Conservation (phyloP, 2,888 invertebrate species). For the Aporophyla lueneburgensis region DNA sequence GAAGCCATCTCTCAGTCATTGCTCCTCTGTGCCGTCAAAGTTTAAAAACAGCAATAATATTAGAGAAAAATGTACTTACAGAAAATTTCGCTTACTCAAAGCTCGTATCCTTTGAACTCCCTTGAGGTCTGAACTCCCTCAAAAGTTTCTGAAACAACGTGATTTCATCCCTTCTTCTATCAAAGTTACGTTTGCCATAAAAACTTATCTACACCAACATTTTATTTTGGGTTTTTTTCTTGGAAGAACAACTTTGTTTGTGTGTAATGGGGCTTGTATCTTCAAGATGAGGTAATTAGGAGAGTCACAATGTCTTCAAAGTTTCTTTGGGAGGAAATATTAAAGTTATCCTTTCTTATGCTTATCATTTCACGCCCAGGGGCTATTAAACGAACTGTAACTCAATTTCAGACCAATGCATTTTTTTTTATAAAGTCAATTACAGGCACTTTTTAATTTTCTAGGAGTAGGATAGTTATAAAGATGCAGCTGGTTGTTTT, state of each 20-base stretch:
- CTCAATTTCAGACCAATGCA: too few species aligned
- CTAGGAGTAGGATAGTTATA: too few species aligned
- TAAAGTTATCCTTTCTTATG: not conserved
- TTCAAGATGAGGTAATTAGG: conserved; percentile 70
- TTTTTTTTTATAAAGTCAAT: too few species aligned
- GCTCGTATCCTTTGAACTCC: conserved; percentile 41
- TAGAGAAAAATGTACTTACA: not conserved
- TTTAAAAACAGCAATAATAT: not conserved
- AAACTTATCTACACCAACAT: conserved; percentile 56
- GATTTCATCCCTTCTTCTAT: conserved; percentile 36
- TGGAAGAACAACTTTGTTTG: conserved; percentile 55
- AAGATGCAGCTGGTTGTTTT: too few species aligned
- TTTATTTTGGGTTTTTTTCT: conserved; percentile 59
- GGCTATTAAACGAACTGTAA: too few species aligned
- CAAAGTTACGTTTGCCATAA: conserved; percentile 33
- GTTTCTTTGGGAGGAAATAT: conserved; percentile 4
- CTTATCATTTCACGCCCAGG: not conserved
- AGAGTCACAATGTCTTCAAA: conserved; percentile 31
- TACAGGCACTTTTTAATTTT: too few species aligned
- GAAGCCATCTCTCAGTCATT: not conserved
- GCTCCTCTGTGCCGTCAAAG: too few species aligned
- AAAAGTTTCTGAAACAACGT: conserved; percentile 50
- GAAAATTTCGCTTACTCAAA: conserved; percentile 23
- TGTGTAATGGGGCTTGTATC: conserved; percentile 71
- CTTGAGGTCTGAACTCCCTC: conserved; percentile 37